These are phyloP conservation scores for Thripadectes ignobilis DNA, from an alignment of 2,797 vertebrate species.

Conservation along the genomic window DNA sequence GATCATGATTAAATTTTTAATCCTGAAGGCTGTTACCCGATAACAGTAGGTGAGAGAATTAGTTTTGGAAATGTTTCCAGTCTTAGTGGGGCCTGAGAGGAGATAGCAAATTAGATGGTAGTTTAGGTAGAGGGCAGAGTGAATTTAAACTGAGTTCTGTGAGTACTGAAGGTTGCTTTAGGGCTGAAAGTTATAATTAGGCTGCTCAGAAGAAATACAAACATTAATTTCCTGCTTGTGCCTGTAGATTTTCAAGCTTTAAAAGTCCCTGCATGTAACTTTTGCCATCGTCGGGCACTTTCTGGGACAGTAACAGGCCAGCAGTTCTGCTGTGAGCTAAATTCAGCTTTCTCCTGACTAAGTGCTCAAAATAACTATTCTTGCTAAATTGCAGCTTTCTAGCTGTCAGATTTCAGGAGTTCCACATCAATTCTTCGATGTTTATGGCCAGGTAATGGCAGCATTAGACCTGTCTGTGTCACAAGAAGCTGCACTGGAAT, in stretches of 20 bases:
- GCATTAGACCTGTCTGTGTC: neutral
- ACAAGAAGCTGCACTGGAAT: neutral
- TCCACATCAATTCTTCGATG: neutral
- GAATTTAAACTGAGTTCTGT: constrained; percentile 27
- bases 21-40: neutral
- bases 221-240: constrained; percentile 30
- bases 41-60: neutral
- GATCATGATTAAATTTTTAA: neutral
- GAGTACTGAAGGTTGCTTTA: neutral
- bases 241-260: constrained; percentile 30
- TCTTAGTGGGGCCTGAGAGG: neutral
- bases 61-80: neutral
- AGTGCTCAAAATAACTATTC: constrained; percentile 55
- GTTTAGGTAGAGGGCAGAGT: neutral
- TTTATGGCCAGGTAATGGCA: neutral
- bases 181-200: constrained; percentile 42
- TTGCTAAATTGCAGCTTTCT: constrained; percentile 48
- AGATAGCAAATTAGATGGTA: neutral
- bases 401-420: constrained; percentile 27
- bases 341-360: constrained; percentile 50
- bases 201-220: constrained; percentile 7
- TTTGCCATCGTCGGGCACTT: constrained; percentile 26
- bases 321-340: constrained; percentile 55
- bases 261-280: neutral
- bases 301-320: constrained; percentile 57